Conservation (phyloP, 2,797 vertebrate species). For the Liparis tanakae region DNA sequence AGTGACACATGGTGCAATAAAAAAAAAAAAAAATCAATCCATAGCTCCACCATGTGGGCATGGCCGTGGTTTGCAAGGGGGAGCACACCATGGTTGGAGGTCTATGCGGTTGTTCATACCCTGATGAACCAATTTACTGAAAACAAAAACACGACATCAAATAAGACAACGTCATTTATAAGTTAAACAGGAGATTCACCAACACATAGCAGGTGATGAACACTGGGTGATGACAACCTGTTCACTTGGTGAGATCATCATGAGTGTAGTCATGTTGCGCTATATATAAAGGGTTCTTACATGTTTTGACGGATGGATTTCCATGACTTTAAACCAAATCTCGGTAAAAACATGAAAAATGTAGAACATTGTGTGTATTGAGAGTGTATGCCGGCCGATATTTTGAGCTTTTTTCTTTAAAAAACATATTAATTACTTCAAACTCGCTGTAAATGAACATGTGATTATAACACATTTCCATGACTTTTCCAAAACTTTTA, state of each 20-base stretch:
- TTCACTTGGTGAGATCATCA: constrained; percentile 29
- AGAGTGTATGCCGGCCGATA: too few species aligned
- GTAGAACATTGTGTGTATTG: too few species aligned
- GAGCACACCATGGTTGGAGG: constrained; percentile 25
- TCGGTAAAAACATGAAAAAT: too few species aligned
- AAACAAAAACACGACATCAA: neutral
- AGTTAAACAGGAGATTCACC: neutral
- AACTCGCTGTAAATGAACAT: too few species aligned
- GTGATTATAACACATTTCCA: too few species aligned
- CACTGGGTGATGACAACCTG: constrained; percentile 12
- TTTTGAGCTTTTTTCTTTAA: too few species aligned
- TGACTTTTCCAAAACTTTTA: too few species aligned
- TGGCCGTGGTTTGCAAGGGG: constrained; percentile 40
- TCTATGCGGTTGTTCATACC: constrained; percentile 16
- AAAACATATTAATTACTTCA: too few species aligned
- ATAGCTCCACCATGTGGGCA: constrained; percentile 77
- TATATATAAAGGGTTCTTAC: constrained; percentile 26
- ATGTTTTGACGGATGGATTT: too few species aligned
- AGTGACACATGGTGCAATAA: constrained; percentile 48
- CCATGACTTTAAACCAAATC: too few species aligned
- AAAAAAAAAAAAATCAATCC: constrained; percentile 56
- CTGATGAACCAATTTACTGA: constrained; percentile 1
- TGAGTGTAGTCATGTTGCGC: constrained; percentile 9
- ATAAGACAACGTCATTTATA: neutral
- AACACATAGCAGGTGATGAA: neutral